phyloP scores from a whole-genome alignment of 2,888 invertebrate genomes.

The Aphrophora alni region DNA sequence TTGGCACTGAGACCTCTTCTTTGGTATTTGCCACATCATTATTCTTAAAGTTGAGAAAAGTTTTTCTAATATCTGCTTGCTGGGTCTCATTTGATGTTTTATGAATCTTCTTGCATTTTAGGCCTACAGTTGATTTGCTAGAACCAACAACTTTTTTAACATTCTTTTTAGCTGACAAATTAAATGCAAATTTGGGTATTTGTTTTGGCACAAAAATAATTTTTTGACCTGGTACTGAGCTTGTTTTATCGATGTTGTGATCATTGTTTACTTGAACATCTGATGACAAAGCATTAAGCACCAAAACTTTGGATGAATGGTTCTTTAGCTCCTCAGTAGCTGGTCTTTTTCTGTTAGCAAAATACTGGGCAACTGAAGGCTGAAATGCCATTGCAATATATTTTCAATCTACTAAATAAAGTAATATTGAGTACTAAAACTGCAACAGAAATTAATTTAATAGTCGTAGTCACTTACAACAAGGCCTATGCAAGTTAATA shows the following conservation, averaged over 20 bases:
- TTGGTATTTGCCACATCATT: not conserved
- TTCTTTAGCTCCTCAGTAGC: slow-evolving; percentile 66
- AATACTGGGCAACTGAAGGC: slow-evolving; percentile 76
- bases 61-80: slow-evolving; percentile 34
- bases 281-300: slow-evolving; percentile 53
- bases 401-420: not conserved
- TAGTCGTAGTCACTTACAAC: no score
- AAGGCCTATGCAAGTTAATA: no score
- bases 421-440: no score
- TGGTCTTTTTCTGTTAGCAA: slow-evolving; percentile 76
- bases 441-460: no score
- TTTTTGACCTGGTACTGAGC: slow-evolving; percentile 14
- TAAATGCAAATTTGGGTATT: no score
- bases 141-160: not conserved
- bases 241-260: not conserved
- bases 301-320: slow-evolving; percentile 57
- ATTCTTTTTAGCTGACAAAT: not conserved
- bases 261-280: not conserved
- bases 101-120: not conserved
- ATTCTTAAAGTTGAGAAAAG: slow-evolving; percentile 20
- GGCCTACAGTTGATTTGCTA: not conserved
- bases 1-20: not conserved
- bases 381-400: slow-evolving; percentile 57
- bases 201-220: slow-evolving; percentile 8
- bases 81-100: not conserved